Evolutionary conservation across 2,797 vertebrate species (phyloP).

Genomic region (Falco rusticolus): DNA sequence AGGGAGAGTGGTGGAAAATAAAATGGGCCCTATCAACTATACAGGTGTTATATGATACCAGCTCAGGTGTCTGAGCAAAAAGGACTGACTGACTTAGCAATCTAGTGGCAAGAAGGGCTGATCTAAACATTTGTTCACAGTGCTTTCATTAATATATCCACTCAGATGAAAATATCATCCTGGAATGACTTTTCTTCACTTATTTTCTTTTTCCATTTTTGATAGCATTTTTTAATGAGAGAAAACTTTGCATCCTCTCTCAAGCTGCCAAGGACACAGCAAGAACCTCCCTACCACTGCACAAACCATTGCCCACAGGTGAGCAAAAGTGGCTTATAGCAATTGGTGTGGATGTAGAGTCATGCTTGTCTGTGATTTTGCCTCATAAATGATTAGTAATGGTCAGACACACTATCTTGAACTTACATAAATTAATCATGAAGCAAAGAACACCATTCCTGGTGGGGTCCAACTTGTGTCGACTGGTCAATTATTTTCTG

Average conservation of each 20-base stretch:
- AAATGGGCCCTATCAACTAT: background rate
- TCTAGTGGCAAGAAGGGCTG: background rate
- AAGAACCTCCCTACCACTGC: background rate
- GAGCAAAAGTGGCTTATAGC: background rate
- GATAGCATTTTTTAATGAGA: background rate
- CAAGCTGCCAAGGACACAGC: background rate
- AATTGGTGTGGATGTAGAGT: background rate
- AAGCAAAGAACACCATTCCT: background rate
- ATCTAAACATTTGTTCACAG: background rate
- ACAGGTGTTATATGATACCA: background rate
- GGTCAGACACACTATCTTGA: background rate
- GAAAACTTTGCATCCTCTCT: background rate
- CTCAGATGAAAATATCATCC: background rate
- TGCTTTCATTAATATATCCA: background rate
- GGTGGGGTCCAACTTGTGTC: background rate
- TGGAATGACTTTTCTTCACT: background rate
- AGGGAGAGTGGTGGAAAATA: background rate
- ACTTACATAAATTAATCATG: background rate
- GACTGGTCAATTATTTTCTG: background rate
- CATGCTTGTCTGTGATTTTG: background rate
- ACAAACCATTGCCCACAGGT: background rate
- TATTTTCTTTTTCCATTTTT: background rate
- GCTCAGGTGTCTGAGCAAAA: accelerated
- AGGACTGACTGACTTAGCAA: background rate
- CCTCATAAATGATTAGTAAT: background rate